Evolutionary conservation across 1,140 invertebrate genomes (phyloP).

Genomic region (Popillia japonica): DNA sequence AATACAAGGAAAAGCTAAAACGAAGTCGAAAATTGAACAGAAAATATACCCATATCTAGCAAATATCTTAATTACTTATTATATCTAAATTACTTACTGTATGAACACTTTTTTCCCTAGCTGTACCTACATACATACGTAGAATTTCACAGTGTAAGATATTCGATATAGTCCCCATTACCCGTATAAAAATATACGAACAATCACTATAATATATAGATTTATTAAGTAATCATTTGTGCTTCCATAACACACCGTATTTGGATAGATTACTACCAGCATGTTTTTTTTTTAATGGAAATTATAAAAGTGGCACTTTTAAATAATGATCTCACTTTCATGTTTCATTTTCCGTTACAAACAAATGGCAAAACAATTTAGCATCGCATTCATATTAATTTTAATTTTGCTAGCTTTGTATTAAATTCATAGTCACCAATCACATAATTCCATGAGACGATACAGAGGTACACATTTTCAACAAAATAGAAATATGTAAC

Average conservation of each 20-base stretch:
- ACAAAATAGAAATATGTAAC: background rate
- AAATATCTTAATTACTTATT: too few relatives aligned
- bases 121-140: too few relatives aligned
- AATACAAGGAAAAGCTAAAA: too few relatives aligned
- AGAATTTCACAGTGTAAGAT: too few relatives aligned
- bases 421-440: background rate
- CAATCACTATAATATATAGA: background rate
- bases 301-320: background rate
- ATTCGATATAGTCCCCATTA: too few relatives aligned
- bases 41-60: too few relatives aligned
- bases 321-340: background rate
- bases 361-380: background rate
- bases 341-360: background rate
- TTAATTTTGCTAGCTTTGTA: background rate
- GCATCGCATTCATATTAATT: background rate
- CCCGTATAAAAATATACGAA: background rate
- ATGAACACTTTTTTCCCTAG: too few relatives aligned
- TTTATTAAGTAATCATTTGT: background rate
- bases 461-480: constrained; percentile 11
- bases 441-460: background rate
- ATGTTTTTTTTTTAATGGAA: background rate
- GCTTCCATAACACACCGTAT: background rate
- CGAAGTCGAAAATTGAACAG: too few relatives aligned
- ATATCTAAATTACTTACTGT: too few relatives aligned
- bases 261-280: background rate